Percentiles rank a stretch among this genome's conserved stretches.
Evolutionary conservation across 2,888 invertebrate species (phyloP).

Genomic region (Andricus quercusramuli): DNA sequence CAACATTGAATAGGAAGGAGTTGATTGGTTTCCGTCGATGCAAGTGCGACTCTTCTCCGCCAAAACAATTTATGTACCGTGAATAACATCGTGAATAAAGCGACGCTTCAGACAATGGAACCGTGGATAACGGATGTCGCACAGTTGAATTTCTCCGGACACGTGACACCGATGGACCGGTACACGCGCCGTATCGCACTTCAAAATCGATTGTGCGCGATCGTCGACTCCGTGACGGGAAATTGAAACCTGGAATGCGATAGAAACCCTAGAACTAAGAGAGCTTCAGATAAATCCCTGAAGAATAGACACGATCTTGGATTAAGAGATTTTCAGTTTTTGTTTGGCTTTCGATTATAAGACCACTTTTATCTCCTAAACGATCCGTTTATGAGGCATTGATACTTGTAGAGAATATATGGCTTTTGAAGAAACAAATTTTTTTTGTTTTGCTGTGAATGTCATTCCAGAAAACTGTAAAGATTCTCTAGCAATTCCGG

Average conservation of each 20-base stretch:
- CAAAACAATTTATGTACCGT: constrained; percentile 4
- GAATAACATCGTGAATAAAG: constrained; percentile 7
- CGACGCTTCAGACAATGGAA: not conserved
- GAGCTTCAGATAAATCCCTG: not conserved
- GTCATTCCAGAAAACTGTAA: no score
- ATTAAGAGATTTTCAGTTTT: not conserved
- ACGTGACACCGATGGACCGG: not conserved
- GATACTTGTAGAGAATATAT: no score
- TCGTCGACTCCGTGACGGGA: constrained; percentile 3
- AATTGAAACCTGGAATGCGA: not conserved
- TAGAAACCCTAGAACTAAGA: not conserved
- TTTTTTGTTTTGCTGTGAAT: no score
- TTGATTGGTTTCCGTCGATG: constrained; percentile 4
- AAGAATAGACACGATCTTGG: constrained; percentile 7
- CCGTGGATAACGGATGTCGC: constrained; percentile 7
- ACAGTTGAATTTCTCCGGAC: not conserved
- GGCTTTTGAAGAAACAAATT: no score
- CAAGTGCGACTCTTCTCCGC: constrained; percentile 2
- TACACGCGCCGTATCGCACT: not conserved
- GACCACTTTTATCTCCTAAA: not conserved
- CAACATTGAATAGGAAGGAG: not conserved
- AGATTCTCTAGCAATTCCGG: no score
- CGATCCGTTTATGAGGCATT: not conserved
- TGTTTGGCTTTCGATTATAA: not conserved
- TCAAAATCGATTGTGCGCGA: not conserved